Evolutionary conservation across 2,113 vertebrate species (phyloP).

Genomic region (Spilogale gracilis): DNA sequence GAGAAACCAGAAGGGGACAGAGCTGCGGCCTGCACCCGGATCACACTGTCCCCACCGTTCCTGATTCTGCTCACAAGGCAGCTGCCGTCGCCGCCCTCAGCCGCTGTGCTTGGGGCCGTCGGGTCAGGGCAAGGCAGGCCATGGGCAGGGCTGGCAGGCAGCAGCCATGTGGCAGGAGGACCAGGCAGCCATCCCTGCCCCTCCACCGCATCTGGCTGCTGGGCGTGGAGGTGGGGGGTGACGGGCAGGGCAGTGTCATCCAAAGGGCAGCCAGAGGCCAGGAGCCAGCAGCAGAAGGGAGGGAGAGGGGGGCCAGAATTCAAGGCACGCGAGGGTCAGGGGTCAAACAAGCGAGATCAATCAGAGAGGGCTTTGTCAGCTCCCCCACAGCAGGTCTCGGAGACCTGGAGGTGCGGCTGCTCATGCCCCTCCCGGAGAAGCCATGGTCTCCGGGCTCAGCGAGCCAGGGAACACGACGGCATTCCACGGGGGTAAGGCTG

Average conservation of each 20-base stretch:
- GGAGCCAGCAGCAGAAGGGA: background rate
- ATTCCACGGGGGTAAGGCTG: no score
- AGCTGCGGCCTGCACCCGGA: background rate
- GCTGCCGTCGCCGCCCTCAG: background rate
- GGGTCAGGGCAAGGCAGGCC: background rate
- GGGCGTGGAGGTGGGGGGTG: background rate
- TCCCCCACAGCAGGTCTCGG: background rate
- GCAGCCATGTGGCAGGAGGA: background rate
- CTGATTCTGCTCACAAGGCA: background rate
- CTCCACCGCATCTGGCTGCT: background rate
- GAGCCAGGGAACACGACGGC: background rate
- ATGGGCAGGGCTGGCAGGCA: background rate
- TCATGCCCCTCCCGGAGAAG: background rate
- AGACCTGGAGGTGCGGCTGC: background rate
- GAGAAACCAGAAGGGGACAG: background rate
- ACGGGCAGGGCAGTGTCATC: background rate
- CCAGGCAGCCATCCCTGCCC: background rate
- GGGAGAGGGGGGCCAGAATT: conserved; percentile 42
- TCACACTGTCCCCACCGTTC: background rate
- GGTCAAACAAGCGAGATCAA: conserved; percentile 64
- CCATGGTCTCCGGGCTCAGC: background rate
- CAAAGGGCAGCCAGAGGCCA: conserved; percentile 62
- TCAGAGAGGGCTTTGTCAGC: background rate
- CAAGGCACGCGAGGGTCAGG: conserved; percentile 66
- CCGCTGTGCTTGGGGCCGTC: background rate